Base-by-base conservation (phyloP, 2,797 vertebrate species). In the Lycodopsis pacificus region DNA sequence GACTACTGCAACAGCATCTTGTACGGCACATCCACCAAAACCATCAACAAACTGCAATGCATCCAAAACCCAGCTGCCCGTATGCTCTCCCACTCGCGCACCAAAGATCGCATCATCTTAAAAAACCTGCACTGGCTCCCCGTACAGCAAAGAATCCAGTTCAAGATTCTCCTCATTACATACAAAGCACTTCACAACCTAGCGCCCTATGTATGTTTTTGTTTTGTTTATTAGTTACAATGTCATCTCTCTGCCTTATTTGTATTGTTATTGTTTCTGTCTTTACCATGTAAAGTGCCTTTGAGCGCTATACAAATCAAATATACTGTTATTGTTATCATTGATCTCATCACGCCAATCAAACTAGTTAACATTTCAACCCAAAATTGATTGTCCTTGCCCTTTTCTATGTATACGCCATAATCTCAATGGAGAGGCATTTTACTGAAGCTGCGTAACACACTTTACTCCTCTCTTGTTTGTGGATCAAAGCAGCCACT, bases 401-500 rank as follows among this genome's bases (percentile, higher is more conserved):
- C 65, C 68, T 82, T 38, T 25, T 44, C 44, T 53, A 59, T 65
- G 54, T 54, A 73, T 62, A 84, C 58, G 44, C 34, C 59, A 73
- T 84, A 78, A 80, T 79, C 34, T 70, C 59, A 70, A 53, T 72
- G 9, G 27, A 62, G 62, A 74, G 34, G 69, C 25, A 56, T 84
- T 12, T 48, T 36, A 75, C 69, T 56, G 13, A 76, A 71, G 59
- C 17, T 7, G 25, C 78, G 78, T 77, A 68, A 88, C 84, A 89
- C 88, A 89, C 81, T 83, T 91, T 49, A 84, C 77, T 82, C 58
- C 65, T 75, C 58, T 80, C 83, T 88, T 89, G 89, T 93, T 93
- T 90, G 84, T 81, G 84, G 80, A 89, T 90, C 87, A 89, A 91
- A 91, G 88, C 87, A 84, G 71, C 83, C 77, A 83, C 87, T 92